A percentile compares a stretch with the other conserved stretches of the same genome.
Conservation (phyloP, 2,797 vertebrate species). For the Balearica regulorum region DNA sequence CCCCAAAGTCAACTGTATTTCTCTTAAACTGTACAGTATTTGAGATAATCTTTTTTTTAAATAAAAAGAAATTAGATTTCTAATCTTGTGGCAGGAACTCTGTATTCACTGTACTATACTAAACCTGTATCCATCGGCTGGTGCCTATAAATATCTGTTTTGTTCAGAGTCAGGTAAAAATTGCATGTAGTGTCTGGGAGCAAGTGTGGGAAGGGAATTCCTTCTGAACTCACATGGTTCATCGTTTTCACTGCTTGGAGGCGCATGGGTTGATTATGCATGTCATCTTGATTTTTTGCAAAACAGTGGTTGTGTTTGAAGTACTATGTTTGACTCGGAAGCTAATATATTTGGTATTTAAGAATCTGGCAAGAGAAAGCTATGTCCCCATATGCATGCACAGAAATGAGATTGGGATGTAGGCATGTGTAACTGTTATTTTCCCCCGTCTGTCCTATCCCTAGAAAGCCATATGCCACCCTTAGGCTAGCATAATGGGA, state of each 20-base stretch:
- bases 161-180: background rate
- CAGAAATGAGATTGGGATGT: background rate
- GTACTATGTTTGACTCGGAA: background rate
- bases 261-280: background rate
- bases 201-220: background rate
- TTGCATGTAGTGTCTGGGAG: background rate
- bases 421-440: conserved; percentile 23
- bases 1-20: background rate
- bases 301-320: background rate
- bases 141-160: background rate
- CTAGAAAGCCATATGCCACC: conserved; percentile 53
- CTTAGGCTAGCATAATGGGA: conserved; percentile 7
- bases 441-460: conserved; percentile 27
- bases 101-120: background rate
- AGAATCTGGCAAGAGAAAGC: conserved; percentile 23
- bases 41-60: background rate
- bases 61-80: background rate
- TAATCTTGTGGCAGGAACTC: background rate
- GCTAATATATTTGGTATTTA: conserved; percentile 27
- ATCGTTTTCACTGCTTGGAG: background rate
- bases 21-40: background rate
- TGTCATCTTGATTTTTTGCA: background rate
- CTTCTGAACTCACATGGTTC: background rate
- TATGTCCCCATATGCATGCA: background rate
- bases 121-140: background rate